Base-by-base conservation (phyloP, 1,140 invertebrate genomes). In the Drosophila sproati region DNA sequence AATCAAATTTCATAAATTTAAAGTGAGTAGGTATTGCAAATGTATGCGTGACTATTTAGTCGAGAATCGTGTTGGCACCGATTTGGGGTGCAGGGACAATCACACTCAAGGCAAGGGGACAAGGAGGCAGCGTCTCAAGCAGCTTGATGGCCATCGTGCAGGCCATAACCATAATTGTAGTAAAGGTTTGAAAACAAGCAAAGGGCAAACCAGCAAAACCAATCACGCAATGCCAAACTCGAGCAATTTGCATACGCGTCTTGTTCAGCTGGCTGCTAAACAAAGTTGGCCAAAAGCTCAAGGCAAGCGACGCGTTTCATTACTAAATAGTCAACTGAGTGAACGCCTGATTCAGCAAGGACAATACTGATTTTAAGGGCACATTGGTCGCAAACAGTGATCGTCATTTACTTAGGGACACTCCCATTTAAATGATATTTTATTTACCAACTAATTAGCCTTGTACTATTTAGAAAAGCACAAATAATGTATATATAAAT, bases 241-340 rank as follows among this genome's bases (percentile, higher is more conserved):
- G 34, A 54, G 45, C 52, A 69, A 82, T 87, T 87, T 87, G 82
- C 83, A 87, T 82, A 62, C 47, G 54, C 47, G 63, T 32, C 48
- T 63, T 56, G 72, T 73, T 57, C 67, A 10, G 50, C 39, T 31
- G 39, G 10, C 34, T 37, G 8, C 20, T 20, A 20, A 20, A 20
- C 20, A 4, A 32, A 29, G n/a, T 35, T 51, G 34, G 66, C 12
- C 39, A 31, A 57, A 67, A 43, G 47, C 54, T 54, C 74, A 86
- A 75, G 72, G 64, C 59, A 54, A 70, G 47, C 10, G 51, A 29
- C 59, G 69, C 54, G 68, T 83, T 86, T 69, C 77, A 87, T 37
- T 50, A 69, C 69, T 61, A 70, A 78, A 81, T 70, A 70, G 55
- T 62, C 64, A 73, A 50, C 80, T 70, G 64, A 52, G 72, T 74